These are phyloP conservation scores for Aradophagus sp. DNA, from an alignment of 1,140 invertebrate genomes.

Conservation along the genomic window DNA sequence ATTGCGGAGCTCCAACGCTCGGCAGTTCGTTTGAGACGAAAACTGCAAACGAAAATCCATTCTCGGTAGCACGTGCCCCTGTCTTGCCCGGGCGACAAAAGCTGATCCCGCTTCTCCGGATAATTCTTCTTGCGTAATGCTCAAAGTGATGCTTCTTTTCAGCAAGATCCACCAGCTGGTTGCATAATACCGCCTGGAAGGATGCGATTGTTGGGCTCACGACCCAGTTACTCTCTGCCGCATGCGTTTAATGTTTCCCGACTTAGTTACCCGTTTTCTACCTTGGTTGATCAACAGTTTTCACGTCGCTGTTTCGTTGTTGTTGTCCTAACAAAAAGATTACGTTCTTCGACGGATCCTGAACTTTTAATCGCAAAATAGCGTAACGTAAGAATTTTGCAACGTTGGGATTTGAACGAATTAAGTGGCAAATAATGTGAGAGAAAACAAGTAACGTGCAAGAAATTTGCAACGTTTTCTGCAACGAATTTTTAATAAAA, in stretches of 20 bases:
- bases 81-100: slow-evolving; percentile 55
- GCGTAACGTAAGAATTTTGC: no score
- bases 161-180: slow-evolving; percentile 47
- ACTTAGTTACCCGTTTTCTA: no score
- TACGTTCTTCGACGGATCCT: no score
- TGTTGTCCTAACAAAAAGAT: no score
- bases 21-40: slow-evolving; percentile 35
- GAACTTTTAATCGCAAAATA: no score
- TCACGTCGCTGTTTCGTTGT: not conserved
- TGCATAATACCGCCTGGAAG: slow-evolving; percentile 43
- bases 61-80: slow-evolving; percentile 58
- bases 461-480: no score
- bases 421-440: no score
- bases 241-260: slow-evolving; percentile 4
- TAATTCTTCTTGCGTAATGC: slow-evolving; percentile 55
- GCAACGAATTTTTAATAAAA: no score
- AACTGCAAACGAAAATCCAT: slow-evolving; percentile 39
- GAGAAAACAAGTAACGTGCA: no score
- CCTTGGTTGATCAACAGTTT: no score
- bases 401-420: no score
- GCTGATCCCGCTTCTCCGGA: slow-evolving; percentile 50
- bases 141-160: slow-evolving; percentile 51
- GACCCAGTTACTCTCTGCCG: slow-evolving; percentile 11
- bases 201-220: slow-evolving; percentile 31
- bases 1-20: slow-evolving; percentile 45